Base-by-base conservation (phyloP, 1,140 invertebrate species). In the Zaprionus lachaisei region DNA sequence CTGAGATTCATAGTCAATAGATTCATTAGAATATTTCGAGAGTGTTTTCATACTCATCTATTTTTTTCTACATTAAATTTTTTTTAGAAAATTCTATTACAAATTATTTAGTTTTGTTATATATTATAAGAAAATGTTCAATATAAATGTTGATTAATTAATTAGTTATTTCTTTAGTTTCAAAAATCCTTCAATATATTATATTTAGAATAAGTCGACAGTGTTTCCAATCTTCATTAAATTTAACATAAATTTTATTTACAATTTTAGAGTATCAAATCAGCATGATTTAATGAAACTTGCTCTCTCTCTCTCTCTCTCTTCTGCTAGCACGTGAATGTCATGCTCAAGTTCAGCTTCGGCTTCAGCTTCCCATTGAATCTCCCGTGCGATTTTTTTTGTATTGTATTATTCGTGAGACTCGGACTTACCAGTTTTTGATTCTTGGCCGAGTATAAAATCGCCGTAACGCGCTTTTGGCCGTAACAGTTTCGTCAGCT, bases 371-470 rank as follows among this genome's bases (percentile, higher is more conserved):
- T 64, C 44, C 31, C 51, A 38, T 57, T 49, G 62, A 26, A 66
- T 47, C 67, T 51, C 67, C 38, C 47, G 38, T 51, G 47, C 47
- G 47, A 51, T 22, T 17, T 20, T 22, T 28, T 47, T n/a, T 14
- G 14, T 17, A 28, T 12, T 17, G 6, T 22, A 17, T 47, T 54
- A 20, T 5, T 55, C 31, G 5, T 55, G 54, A 44, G 69, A 69
- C 56, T 78, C 47, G 20, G 47, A 51, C 75, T 89, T 83, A 58
- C 70, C 57, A 67, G 76, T 78, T 80, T 75, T 75, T 56, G 62
- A 90, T 90, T 91, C 85, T 90, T 91, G 82, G 82, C 85, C 67
- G 75, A 86, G 56, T 80, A 90, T 90, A 90, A 78, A 90, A 85
- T 85, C 86, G 82, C 73, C 51, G 69, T 49, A 67, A 44, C 76